Evolutionary conservation across 2,888 invertebrate genomes (phyloP).

Genomic region (Stenotaenia linearis): DNA sequence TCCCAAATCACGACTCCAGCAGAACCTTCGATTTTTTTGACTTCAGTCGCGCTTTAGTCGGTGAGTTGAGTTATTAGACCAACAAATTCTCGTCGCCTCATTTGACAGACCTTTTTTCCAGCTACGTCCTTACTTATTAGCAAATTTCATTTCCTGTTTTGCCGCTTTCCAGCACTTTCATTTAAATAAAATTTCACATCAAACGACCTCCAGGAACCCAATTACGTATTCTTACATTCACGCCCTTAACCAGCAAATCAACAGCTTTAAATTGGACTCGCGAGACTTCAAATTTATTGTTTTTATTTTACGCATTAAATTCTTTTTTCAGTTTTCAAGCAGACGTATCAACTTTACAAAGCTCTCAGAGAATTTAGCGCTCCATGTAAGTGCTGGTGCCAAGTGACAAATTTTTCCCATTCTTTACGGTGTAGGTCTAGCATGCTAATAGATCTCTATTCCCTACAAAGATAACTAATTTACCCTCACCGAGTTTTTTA

Average conservation of each 20-base stretch:
- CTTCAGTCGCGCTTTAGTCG: conserved; percentile 6
- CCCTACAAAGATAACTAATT: neutral
- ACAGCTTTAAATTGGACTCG: neutral
- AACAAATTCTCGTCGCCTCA: neutral
- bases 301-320: no score
- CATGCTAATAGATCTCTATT: neutral
- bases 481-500: neutral
- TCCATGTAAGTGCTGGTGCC: conserved; percentile 36
- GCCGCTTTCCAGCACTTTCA: neutral
- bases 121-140: neutral
- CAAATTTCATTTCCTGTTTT: conserved; percentile 2
- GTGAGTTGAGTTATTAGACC: neutral
- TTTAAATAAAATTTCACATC: neutral
- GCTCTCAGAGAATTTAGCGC: conserved; percentile 37
- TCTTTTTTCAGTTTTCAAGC: conserved; percentile 35
- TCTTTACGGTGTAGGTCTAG: neutral
- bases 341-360: conserved; percentile 37
- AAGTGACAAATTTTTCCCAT: conserved; percentile 24
- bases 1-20: neutral
- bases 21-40: conserved; percentile 24
- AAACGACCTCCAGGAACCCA: neutral
- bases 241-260: neutral
- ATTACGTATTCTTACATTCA: neutral
- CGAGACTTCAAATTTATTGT: neutral
- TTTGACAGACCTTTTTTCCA: neutral